Base-by-base conservation (phyloP, 2,888 invertebrate species). In the Dolomedes plantarius region DNA sequence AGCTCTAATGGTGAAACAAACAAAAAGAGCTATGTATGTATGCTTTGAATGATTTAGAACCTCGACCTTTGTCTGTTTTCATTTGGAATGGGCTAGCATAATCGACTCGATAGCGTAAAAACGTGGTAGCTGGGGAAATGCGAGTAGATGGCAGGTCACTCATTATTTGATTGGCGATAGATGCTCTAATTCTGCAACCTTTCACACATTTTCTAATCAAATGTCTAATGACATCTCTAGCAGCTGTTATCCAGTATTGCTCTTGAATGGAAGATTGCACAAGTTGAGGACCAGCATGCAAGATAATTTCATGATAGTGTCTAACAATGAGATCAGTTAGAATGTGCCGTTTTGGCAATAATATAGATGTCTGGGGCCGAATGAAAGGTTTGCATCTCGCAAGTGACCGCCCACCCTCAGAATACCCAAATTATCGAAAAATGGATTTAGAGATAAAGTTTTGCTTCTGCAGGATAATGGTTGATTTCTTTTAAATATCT, bases 251-350 rank as follows among this genome's bases (percentile, higher is more conserved):
- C n/a, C n/a, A n/a, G n/a, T n/a, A n/a, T n/a, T n/a, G n/a, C n/a
- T n/a, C n/a, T n/a, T n/a, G n/a, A n/a, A n/a, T n/a, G n/a, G n/a
- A n/a, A n/a, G n/a, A n/a, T n/a, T n/a, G n/a, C n/a, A n/a, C n/a
- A n/a, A n/a, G n/a, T n/a, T n/a, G n/a, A 39, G 27, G n/a, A n/a
- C 71, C 62, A 28, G 71, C 56, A 71, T 71, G 27, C 19, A 64
- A 28, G 3, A 32, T n/a, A n/a, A n/a, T n/a, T n/a, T n/a, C n/a
- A n/a, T n/a, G n/a, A n/a, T n/a, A n/a, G n/a, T n/a, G n/a, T n/a
- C n/a, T n/a, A n/a, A n/a, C n/a, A n/a, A n/a, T n/a, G n/a, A n/a
- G n/a, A n/a, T n/a, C n/a, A n/a, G 31, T 68, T 19, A 62, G 36
- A 50, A 62, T 39, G 11, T 39, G 62, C 16, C 3, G 19, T 36